These are phyloP conservation scores for Chamaetylas fuelleborni DNA, from an alignment of 2,113 vertebrate genomes.

Conservation along the genomic window DNA sequence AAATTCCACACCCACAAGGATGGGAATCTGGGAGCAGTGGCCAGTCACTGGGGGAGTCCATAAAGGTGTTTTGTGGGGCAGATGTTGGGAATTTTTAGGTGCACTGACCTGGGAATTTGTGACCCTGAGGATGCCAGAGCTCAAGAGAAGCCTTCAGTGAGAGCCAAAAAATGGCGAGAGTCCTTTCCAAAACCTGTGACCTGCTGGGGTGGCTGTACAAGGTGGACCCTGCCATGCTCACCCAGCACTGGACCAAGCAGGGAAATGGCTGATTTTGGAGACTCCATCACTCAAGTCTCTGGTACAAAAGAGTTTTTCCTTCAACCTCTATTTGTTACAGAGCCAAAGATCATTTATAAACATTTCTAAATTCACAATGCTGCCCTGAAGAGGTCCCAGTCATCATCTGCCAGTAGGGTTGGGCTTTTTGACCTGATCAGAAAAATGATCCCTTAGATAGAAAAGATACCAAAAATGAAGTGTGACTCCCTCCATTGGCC, in stretches of 20 bases:
- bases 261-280: background rate
- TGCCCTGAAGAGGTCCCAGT: background rate
- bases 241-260: background rate
- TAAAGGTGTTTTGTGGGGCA: background rate
- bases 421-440: slow-evolving; percentile 16
- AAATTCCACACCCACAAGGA: background rate
- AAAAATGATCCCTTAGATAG: background rate
- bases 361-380: background rate
- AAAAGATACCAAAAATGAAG: slow-evolving; percentile 3
- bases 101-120: background rate
- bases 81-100: background rate
- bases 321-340: background rate
- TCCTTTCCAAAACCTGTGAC: background rate
- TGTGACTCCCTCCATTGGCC: background rate
- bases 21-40: accelerated
- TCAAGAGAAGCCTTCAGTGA: background rate
- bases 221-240: background rate
- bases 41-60: background rate
- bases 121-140: background rate
- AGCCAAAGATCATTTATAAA: background rate
- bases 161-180: background rate
- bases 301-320: background rate
- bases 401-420: background rate
- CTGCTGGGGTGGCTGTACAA: background rate
- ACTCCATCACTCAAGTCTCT: background rate